Conservation (phyloP, 1,140 invertebrate species). For the Triops cancriformis region DNA sequence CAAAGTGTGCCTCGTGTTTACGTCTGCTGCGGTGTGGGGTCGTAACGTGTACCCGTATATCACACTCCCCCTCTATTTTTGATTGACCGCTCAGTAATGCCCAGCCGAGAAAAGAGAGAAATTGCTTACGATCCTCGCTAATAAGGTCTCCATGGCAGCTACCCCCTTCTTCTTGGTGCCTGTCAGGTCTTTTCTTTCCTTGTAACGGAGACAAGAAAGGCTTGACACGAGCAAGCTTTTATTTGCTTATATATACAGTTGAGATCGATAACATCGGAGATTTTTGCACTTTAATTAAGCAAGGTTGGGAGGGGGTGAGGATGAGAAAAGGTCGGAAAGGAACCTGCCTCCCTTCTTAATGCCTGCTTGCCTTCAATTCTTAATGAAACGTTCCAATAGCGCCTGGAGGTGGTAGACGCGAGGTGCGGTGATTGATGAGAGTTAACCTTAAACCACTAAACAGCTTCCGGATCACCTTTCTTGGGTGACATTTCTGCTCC, state of each 20-base stretch:
- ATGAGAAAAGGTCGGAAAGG: not conserved
- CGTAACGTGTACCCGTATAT: not conserved
- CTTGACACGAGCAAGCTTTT: slow-evolving; percentile 10
- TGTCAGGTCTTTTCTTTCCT: not conserved
- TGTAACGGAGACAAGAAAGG: not conserved
- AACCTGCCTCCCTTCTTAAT: too few species aligned
- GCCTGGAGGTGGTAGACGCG: not conserved
- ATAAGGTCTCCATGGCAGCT: not conserved
- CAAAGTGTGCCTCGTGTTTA: not conserved
- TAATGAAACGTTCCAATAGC: not conserved
- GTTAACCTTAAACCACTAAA: not conserved
- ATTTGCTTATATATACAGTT: not conserved
- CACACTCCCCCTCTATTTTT: not conserved
- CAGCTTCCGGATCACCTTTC: not conserved
- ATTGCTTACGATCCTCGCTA: not conserved
- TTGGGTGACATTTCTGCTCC: not conserved
- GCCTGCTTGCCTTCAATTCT: not conserved
- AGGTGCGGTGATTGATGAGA: not conserved
- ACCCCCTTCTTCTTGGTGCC: not conserved
- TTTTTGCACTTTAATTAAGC: slow-evolving; percentile 1
- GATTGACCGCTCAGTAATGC: not conserved
- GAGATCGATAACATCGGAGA: not conserved
- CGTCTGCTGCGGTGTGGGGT: not conserved
- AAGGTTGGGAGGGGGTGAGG: not conserved
- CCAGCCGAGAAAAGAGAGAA: not conserved